Evolutionary conservation across 2,888 invertebrate genomes (phyloP).

Genomic region (Alloscopus bannaensis): DNA sequence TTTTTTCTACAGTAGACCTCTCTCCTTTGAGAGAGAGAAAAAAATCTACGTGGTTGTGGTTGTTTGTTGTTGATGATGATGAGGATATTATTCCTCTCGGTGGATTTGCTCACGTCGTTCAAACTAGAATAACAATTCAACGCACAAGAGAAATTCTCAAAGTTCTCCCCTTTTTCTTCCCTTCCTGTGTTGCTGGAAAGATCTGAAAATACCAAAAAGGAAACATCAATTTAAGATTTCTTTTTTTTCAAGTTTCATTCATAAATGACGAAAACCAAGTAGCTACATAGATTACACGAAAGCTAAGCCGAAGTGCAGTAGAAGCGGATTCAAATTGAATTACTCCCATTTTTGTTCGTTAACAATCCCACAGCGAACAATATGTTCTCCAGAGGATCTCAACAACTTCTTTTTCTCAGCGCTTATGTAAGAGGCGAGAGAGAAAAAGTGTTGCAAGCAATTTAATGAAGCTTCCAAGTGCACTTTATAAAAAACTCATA

Average conservation of each 20-base stretch:
- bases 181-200: slow-evolving; percentile 27
- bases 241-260: slow-evolving; percentile 34
- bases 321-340: slow-evolving; percentile 41
- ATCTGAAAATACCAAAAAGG: slow-evolving; percentile 41
- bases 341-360: slow-evolving; percentile 37
- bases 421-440: too few relatives aligned
- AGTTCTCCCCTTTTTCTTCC: slow-evolving; percentile 30
- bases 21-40: background rate
- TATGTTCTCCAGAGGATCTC: slow-evolving; percentile 39
- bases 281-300: too few relatives aligned
- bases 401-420: too few relatives aligned
- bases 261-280: too few relatives aligned
- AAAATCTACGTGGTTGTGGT: slow-evolving; percentile 21
- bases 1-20: background rate
- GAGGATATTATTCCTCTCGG: slow-evolving; percentile 45
- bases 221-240: slow-evolving; percentile 51
- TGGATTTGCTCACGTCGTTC: slow-evolving; percentile 29
- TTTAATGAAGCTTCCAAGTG: slow-evolving; percentile 47
- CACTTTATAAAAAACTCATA: slow-evolving; percentile 32
- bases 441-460: slow-evolving; percentile 34
- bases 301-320: slow-evolving; percentile 14
- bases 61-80: slow-evolving; percentile 34
- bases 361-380: slow-evolving; percentile 39
- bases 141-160: too few relatives aligned
- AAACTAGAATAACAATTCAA: slow-evolving; percentile 15